phyloP scores from a whole-genome alignment of 2,888 invertebrate genomes.

The Apocheima hispidaria region DNA sequence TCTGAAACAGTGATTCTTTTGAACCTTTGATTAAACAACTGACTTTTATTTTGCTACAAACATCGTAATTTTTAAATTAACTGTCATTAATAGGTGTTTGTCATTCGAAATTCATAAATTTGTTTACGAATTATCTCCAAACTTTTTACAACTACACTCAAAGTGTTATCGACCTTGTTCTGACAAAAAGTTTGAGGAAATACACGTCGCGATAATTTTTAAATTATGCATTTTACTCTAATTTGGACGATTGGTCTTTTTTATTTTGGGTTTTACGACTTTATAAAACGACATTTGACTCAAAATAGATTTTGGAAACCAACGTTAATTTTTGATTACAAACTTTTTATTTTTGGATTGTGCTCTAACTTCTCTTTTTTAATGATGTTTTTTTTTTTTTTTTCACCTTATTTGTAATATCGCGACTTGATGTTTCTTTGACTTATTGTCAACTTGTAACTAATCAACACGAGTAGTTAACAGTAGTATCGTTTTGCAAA shows the following conservation, averaged over 20 bases:
- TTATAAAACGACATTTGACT: slow-evolving; percentile 11
- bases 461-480: too few species aligned
- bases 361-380: not conserved
- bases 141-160: slow-evolving; percentile 31
- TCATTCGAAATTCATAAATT: slow-evolving; percentile 33
- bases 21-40: too few species aligned
- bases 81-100: slow-evolving; percentile 15
- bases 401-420: too few species aligned
- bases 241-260: slow-evolving; percentile 19
- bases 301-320: slow-evolving; percentile 1
- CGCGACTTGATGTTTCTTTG: too few species aligned
- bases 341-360: not conserved
- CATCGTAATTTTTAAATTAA: slow-evolving; percentile 10
- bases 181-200: slow-evolving; percentile 23
- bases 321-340: not conserved
- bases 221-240: slow-evolving; percentile 27
- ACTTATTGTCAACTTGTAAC: too few species aligned
- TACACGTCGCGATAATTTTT: slow-evolving; percentile 21
- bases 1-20: not conserved
- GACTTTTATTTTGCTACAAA: slow-evolving; percentile 23
- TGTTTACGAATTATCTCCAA: slow-evolving; percentile 33
- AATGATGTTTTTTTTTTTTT: not conserved
- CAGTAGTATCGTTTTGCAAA: too few species aligned
- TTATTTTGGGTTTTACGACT: slow-evolving; percentile 25
- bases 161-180: slow-evolving; percentile 27